Percentiles rank a stretch among this genome's conserved stretches.
These are phyloP conservation scores for Pecten maximus DNA, from an alignment of 2,888 invertebrate species.

Conservation along the genomic window DNA sequence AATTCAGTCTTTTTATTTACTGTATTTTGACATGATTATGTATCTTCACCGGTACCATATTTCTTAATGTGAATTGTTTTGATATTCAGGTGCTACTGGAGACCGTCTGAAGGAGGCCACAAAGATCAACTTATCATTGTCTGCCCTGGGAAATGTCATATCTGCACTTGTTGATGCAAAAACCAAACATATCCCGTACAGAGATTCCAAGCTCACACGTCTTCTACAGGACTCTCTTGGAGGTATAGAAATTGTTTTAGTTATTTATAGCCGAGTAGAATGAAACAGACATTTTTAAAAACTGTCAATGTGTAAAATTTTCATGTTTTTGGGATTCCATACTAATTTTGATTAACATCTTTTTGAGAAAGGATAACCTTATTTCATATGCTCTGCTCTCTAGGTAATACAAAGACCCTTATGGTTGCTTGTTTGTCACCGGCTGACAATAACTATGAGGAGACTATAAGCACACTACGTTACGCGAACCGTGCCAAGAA, in stretches of 20 bases:
- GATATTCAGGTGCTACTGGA: slow-evolving; percentile 88
- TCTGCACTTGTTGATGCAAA: slow-evolving; percentile 92
- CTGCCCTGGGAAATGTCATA: slow-evolving; percentile 94
- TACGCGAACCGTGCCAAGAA: slow-evolving; percentile 93
- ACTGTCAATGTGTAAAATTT: background rate
- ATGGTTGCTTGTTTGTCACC: slow-evolving; percentile 94
- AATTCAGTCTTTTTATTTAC: no score
- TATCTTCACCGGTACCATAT: background rate
- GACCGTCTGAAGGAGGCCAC: slow-evolving; percentile 93
- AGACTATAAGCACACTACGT: slow-evolving; percentile 90
- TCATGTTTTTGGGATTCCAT: background rate
- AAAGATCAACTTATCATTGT: slow-evolving; percentile 93
- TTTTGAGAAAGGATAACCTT: no score
- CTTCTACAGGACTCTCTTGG: slow-evolving; percentile 83
- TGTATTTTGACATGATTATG: no score
- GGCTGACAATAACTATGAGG: slow-evolving; percentile 91
- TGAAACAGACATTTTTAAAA: no score
- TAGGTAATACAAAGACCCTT: slow-evolving; percentile 91
- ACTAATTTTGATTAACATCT: background rate
- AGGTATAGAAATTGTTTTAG: slow-evolving; percentile 80
- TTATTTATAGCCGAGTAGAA: no score
- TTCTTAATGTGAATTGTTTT: slow-evolving; percentile 26
- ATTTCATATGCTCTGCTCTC: no score
- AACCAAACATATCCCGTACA: slow-evolving; percentile 90
- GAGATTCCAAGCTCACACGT: slow-evolving; percentile 90